Evolutionary conservation across 2,888 invertebrate species (phyloP).

Genomic region (Leptura quadrifasciata): DNA sequence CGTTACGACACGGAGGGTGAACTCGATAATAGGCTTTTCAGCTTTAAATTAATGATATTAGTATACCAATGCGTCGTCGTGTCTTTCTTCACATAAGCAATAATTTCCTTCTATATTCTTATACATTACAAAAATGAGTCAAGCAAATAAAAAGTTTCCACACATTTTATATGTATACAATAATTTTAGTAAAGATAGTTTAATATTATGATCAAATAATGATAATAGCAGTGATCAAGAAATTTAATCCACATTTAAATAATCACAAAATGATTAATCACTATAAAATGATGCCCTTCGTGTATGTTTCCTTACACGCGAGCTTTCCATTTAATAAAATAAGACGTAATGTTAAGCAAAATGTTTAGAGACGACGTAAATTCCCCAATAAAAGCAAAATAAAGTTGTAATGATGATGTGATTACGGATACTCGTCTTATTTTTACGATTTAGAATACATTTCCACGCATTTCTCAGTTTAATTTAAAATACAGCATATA

Average conservation of each 20-base stretch:
- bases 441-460: background rate
- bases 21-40: conserved; percentile 20
- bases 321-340: background rate
- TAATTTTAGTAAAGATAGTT: background rate
- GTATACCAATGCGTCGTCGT: background rate
- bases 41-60: conserved; percentile 2
- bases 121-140: too few species aligned
- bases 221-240: background rate
- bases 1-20: background rate
- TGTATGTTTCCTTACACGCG: background rate
- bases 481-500: too few species aligned
- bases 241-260: background rate
- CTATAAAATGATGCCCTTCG: background rate
- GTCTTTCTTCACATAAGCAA: background rate
- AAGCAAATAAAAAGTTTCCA: too few species aligned
- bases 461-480: too few species aligned
- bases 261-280: background rate
- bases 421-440: background rate
- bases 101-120: background rate
- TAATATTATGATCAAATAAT: background rate
- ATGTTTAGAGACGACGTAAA: background rate
- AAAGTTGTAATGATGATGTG: background rate
- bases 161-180: too few species aligned
- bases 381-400: background rate
- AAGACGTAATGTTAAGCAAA: background rate